Evolutionary conservation across 2,797 vertebrate genomes (phyloP), one percentile per base, ranked within the genome.

Genomic region (Sebastolobus altivelis): DNA sequence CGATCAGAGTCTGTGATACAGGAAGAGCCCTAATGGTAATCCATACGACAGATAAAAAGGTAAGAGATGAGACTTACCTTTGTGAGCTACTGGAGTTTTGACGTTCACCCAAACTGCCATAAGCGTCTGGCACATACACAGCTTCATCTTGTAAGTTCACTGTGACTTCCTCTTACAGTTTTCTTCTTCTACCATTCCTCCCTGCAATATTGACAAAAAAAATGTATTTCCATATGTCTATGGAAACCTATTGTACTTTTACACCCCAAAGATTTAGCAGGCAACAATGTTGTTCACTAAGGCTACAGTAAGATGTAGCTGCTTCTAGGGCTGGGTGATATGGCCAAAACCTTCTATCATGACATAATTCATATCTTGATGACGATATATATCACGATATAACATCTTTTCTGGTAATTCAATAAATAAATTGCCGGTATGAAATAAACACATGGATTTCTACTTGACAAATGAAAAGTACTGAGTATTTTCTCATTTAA

Each of bases 311-410:
- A 43, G 52, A 8, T 18, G 54, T 4, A 49, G n/a, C 22, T 25
- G 0, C 22, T 56, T 20, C 46, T 49, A 20, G 18, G 0, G 46
- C 46, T 20, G 46, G 46, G 46, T 7, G 7, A 49, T 49, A 49
- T 0, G 46, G 46, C 46, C 0, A 49, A 49, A 49, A 49, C 7
- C 46, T 49, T 49, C 46, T 49, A 20, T 49, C 46, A 49, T 20
- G 18, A 20, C 0, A 49, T 49, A 8, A 18, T 20, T 49, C 0
- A 49, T 20, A 0, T 49, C 46, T 20, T 20, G 18, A 49, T 49
- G 46, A 49, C 46, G 8, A 49, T 8, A 49, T 49, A 49, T 20
- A 49, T 49, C 46, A 49, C 1, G 3, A 49, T 49, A 20, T 49
- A 0, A 16, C 46, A 49, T 20, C 16, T 49, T 2, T 49, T 49